Base-by-base conservation (phyloP, 2,797 vertebrate genomes). In the Sebastiscus tertius region DNA sequence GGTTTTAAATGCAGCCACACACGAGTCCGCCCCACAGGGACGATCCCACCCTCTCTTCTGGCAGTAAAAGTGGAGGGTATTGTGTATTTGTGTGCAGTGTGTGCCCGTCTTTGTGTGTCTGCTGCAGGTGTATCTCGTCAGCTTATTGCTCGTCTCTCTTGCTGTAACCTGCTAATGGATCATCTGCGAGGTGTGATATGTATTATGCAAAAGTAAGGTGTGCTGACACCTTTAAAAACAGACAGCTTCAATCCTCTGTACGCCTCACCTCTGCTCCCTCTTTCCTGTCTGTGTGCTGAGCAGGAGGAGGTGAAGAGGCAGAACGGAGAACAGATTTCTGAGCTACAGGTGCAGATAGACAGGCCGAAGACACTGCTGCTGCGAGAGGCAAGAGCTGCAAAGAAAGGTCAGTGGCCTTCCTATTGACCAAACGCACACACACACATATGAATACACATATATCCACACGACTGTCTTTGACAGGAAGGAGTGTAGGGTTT, bases 141-240 rank as follows among this genome's bases (percentile, higher is more conserved):
- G 81, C 88, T 91, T 93, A 89, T 93, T 90, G 91, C 88, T 86
- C 76, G 4, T 67, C 87, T 93, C 76, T 84, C 81, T 85, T 74
- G 82, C 86, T 80, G 74, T 88, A 91, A 93, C 90, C 89, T 93
- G 94, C 94, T 96, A 96, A 96, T 96, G 94, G 95, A 94, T 94
- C 93, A 89, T 95, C 93, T 94, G 83, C 75, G 75, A 96, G 92
- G 94, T 96, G 95, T 94, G 92, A 95, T 93, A 91, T 95, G 93
- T 91, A 94, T 95, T 94, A 96, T 96, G 94, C 95, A 96, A 95
- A 96, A 92, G 86, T 86, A 68, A 88, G 77, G 86, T 94, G 92
- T 90, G 88, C 91, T 93, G 93, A 95, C 95, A 95, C 94, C 90
- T 94, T 94, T 92, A 92, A 92, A 94, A 90, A 93, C 90, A 91